These are phyloP conservation scores for Microplitis deprimator DNA, from an alignment of 2,888 invertebrate species.

Conservation along the genomic window DNA sequence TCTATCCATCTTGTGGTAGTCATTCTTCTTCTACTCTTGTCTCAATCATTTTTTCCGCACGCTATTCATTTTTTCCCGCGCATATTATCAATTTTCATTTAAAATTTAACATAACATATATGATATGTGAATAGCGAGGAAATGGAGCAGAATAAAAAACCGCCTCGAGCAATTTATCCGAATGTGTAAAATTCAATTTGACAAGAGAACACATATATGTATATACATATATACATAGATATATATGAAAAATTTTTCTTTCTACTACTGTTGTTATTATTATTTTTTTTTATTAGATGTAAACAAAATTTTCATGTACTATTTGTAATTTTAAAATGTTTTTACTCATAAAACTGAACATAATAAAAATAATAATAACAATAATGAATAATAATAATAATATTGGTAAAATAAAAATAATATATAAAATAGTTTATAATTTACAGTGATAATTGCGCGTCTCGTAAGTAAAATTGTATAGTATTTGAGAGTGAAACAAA, in stretches of 20 bases:
- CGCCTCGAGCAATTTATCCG: constrained; percentile 9
- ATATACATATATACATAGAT: neutral
- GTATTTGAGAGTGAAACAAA: neutral
- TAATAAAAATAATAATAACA: neutral
- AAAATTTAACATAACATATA: neutral
- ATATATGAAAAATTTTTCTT: neutral
- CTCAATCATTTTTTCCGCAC: constrained; percentile 21
- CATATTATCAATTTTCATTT: constrained; percentile 8
- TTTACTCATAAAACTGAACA: neutral
- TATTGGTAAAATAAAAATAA: neutral
- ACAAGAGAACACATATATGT: constrained; percentile 1
- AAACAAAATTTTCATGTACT: neutral
- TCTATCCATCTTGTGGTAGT: constrained; percentile 54
- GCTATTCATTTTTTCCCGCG: constrained; percentile 21
- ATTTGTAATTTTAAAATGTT: neutral
- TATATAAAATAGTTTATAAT: neutral
- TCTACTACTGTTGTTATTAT: constrained; percentile 6
- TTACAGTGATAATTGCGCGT: constrained; percentile 9
- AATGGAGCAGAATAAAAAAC: constrained; percentile 14
- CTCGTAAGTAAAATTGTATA: neutral
- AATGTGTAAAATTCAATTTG: neutral
- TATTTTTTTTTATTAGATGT: neutral
- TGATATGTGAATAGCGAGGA: neutral
- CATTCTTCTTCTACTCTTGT: constrained; percentile 46
- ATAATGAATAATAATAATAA: neutral